Percentiles rank a stretch among this genome's conserved stretches.
These are phyloP conservation scores for Paramuricea clavata DNA, from an alignment of 92 coral and sea anemone species.

Conservation along the genomic window DNA sequence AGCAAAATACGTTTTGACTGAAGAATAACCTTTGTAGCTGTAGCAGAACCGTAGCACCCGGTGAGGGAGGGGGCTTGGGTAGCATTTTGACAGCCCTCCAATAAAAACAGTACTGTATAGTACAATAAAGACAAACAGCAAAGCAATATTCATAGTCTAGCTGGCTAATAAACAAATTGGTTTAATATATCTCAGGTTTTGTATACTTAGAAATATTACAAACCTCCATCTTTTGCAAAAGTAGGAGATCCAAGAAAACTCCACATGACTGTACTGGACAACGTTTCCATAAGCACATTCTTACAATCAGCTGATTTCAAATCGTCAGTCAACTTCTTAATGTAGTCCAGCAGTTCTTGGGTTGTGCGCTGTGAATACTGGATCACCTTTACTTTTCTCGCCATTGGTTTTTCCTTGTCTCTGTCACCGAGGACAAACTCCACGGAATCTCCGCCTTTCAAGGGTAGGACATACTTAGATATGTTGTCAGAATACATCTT, in stretches of 20 bases:
- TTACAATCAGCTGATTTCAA: background rate
- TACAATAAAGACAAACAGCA: too few species aligned
- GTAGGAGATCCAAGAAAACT: background rate
- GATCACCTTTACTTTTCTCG: constrained; percentile 16
- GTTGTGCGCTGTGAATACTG: constrained; percentile 22
- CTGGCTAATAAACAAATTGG: too few species aligned
- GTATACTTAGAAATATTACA: too few species aligned
- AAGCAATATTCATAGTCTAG: too few species aligned
- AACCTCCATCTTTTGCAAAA: background rate
- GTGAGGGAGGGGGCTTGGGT: too few species aligned
- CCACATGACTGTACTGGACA: constrained; percentile 6
- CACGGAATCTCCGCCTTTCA: constrained; percentile 9
- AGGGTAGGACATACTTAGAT: constrained; percentile 2
- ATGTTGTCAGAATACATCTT: constrained; percentile 25
- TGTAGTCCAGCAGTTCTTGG: background rate
- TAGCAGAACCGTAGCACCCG: too few species aligned
- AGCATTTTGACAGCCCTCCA: too few species aligned
- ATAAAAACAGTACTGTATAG: too few species aligned
- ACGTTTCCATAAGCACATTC: constrained; percentile 26
- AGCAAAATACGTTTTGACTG: background rate
- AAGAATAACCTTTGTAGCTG: background rate
- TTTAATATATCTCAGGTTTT: too few species aligned
- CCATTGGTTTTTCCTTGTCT: constrained; percentile 53
- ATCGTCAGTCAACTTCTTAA: background rate
- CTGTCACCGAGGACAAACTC: constrained; percentile 36